Evolutionary conservation across 2,888 invertebrate genomes (phyloP).

Genomic region (Drosophila mercatorum): DNA sequence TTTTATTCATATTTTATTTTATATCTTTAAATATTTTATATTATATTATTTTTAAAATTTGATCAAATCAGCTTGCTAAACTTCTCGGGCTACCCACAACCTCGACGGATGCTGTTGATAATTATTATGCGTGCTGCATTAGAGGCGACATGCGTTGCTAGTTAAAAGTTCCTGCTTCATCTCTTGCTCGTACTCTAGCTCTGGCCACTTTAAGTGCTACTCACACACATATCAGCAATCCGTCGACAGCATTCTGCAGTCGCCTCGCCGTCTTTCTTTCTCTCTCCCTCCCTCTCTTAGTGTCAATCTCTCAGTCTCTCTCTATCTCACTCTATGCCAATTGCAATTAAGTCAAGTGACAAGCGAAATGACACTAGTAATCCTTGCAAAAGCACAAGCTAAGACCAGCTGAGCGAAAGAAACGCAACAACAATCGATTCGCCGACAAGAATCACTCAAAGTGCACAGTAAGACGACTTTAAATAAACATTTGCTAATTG

Average conservation of each 20-base stretch:
- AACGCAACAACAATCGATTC: constrained; percentile 23
- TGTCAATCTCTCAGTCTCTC: too few relatives aligned
- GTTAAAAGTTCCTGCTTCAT: constrained; percentile 28
- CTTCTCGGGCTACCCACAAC: constrained; percentile 9
- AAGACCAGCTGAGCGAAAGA: constrained; percentile 6
- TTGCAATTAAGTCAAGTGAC: constrained; percentile 78
- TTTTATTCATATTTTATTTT: too few relatives aligned
- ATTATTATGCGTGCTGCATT: constrained; percentile 72
- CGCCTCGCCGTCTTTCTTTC: not conserved
- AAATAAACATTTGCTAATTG: constrained; percentile 2
- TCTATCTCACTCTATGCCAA: constrained; percentile 36
- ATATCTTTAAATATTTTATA: too few relatives aligned
- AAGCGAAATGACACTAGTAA: constrained; percentile 52
- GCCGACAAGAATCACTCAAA: constrained; percentile 3
- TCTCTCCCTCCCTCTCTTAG: not conserved
- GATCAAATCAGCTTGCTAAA: not conserved
- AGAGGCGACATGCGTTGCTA: constrained; percentile 32
- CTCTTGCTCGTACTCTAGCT: not conserved
- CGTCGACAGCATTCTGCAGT: not conserved
- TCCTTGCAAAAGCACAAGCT: constrained; percentile 10
- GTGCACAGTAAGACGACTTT: not conserved
- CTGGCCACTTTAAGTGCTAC: constrained; percentile 6
- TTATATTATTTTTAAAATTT: not conserved
- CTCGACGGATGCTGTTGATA: constrained; percentile 63
- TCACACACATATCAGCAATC: constrained; percentile 15